Evolutionary conservation across 2,113 vertebrate species (phyloP), one percentile per base, ranked within the genome.

Genomic region (Brachyhypopomus occidentalis): DNA sequence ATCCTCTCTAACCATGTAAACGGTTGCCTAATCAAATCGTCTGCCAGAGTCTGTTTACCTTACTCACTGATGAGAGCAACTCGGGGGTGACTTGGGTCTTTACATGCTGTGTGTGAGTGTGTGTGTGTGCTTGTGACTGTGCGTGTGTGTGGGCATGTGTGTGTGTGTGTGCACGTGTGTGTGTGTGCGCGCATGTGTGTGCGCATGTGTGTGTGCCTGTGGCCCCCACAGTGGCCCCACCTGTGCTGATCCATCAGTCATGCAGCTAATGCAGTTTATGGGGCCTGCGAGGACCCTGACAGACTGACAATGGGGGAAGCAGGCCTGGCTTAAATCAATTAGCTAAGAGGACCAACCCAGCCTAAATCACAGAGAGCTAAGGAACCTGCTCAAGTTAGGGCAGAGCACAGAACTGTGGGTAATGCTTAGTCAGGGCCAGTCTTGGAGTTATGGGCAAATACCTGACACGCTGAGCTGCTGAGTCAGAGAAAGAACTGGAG

Each of bases 291-390:
- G 85, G 84, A 72, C 69, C 85, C 87, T 90, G 88, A 88, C 89
- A 90, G 87, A n/a, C 88, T 88, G 84, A 88, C 89, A 88, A 87
- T 84, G 77, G 88, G 83, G 87, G 69, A 88, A 87, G 80, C 87
- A 86, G 89, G 80, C 77, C 85, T 69, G 69, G 84, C 72, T 84
- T 92, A 92, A 91, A 88, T 88, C 87, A 93, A 93, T 94, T 93
- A 93, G 89, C 90, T 90, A 91, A 92, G 84, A 94, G 91, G 88
- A 90, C 87, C 92, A 87, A 91, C 88, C 89, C 87, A 80, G 87
- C 87, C 85, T 92, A 91, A 91, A 92, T 91, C 87, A 90, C 85
- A 87, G 78, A 60, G 14, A 62, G 77, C 63, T 62, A 63, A 17
- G 25, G 73, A 76, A 64, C 12, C 34, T 22, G 63, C 6, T 41